Evolutionary conservation across 1,140 invertebrate species (phyloP).

Genomic region (Tribolium madens): DNA sequence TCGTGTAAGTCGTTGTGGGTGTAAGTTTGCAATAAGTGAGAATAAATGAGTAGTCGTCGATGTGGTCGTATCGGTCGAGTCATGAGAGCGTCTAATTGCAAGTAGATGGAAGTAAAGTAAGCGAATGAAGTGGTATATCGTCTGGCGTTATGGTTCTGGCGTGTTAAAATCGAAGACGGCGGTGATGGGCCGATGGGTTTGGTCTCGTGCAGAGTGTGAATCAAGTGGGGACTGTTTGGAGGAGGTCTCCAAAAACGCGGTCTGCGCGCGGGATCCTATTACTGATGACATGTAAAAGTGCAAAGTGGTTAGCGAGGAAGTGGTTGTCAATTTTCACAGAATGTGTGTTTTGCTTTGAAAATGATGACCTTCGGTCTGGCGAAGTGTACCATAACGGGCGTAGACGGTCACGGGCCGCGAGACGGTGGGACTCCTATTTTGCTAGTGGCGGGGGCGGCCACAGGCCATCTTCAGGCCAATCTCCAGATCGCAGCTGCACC

Average conservation of each 20-base stretch:
- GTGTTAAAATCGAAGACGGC: neutral
- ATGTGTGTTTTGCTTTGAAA: conserved; percentile 39
- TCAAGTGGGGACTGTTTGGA: conserved; percentile 27
- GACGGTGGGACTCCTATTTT: conserved; percentile 45
- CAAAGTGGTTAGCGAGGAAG: conserved; percentile 44
- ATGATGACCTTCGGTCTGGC: conserved; percentile 48
- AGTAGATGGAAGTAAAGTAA: neutral
- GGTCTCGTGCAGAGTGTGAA: conserved; percentile 9
- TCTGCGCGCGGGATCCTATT: conserved; percentile 4
- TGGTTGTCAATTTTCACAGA: conserved; percentile 54
- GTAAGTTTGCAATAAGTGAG: neutral
- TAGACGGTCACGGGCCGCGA: conserved; percentile 40
- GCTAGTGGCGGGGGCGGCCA: conserved; percentile 54
- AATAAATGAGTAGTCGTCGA: neutral
- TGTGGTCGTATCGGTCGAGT: neutral
- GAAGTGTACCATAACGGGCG: conserved; percentile 34
- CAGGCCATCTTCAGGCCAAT: conserved; percentile 54
- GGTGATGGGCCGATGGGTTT: neutral
- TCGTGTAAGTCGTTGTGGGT: neutral
- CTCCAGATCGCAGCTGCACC: conserved; percentile 54
- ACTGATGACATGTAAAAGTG: conserved; percentile 42
- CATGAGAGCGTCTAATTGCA: neutral
- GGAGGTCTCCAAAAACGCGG: conserved; percentile 31
- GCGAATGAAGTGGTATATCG: too few species aligned
- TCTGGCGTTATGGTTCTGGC: too few species aligned